Percentiles rank a stretch among this genome's conserved stretches.
Conservation (phyloP, 2,888 invertebrate species). For the Drosophila lutescens region DNA sequence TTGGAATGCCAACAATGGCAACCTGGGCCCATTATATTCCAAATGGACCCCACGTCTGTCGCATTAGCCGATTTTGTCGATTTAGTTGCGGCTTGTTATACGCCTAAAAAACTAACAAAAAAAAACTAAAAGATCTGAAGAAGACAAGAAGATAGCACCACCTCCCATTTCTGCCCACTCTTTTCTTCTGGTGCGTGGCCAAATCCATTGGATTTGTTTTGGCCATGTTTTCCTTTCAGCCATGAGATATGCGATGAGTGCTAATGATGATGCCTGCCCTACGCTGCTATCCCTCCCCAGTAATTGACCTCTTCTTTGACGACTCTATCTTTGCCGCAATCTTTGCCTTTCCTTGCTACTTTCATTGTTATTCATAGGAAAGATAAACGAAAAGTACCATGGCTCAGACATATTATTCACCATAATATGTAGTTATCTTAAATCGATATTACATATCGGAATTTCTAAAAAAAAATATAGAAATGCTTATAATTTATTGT, state of each 20-base stretch:
- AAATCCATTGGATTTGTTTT: constrained; percentile 25
- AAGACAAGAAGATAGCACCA: constrained; percentile 2
- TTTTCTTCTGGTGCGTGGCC: constrained; percentile 26
- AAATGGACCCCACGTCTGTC: constrained; percentile 44
- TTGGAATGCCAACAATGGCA: constrained; percentile 47
- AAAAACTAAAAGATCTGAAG: background rate
- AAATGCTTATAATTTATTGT: no score
- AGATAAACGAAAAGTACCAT: background rate
- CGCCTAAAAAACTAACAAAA: background rate
- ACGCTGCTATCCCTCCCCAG: background rate
- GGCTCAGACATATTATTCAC: background rate
- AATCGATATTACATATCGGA: constrained; percentile 2
- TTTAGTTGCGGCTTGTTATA: constrained; percentile 35
- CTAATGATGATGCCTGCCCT: constrained; percentile 30
- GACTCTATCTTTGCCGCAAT: constrained; percentile 11
- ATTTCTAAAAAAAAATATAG: no score
- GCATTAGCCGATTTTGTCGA: constrained; percentile 45
- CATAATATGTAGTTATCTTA: background rate
- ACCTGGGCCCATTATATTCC: constrained; percentile 13
- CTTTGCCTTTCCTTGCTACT: background rate
- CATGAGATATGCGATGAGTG: constrained; percentile 34
- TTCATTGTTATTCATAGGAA: constrained; percentile 1
- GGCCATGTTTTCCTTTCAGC: constrained; percentile 8
- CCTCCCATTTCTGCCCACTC: constrained; percentile 24
- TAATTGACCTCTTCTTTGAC: constrained; percentile 24